Conservation (phyloP, 1,140 invertebrate genomes). For the Drosophila pseudoananassae region DNA sequence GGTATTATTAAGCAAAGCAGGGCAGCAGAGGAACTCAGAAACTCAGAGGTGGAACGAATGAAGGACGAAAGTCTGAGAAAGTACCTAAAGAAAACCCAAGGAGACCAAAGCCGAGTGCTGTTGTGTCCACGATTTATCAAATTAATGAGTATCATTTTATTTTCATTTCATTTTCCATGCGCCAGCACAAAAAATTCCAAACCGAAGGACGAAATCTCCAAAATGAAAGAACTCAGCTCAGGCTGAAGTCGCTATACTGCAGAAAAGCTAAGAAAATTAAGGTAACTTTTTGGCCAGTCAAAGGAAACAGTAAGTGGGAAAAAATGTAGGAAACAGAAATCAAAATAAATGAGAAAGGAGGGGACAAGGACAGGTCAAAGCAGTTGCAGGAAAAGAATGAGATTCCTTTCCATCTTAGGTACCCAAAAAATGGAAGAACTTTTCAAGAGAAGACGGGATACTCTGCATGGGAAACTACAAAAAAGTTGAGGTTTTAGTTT, state of each 20-base stretch:
- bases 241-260: slow-evolving; percentile 41
- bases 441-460: neutral
- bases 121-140: slow-evolving; percentile 77
- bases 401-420: slow-evolving; percentile 15
- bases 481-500: too few species aligned
- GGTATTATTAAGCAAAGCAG: slow-evolving; percentile 45
- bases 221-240: slow-evolving; percentile 10
- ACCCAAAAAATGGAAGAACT: neutral
- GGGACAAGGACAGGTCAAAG: slow-evolving; percentile 59
- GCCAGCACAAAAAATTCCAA: slow-evolving; percentile 46
- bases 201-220: slow-evolving; percentile 35
- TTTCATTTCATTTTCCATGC: slow-evolving; percentile 81
- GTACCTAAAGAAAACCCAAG: slow-evolving; percentile 42
- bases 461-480: neutral
- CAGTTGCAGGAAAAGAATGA: slow-evolving; percentile 18
- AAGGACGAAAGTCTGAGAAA: slow-evolving; percentile 17
- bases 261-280: slow-evolving; percentile 52
- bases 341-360: slow-evolving; percentile 53
- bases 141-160: slow-evolving; percentile 83
- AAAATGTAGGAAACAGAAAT: slow-evolving; percentile 45
- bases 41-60: slow-evolving; percentile 5
- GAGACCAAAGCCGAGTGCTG: slow-evolving; percentile 42
- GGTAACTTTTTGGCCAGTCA: slow-evolving; percentile 49
- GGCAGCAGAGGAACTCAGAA: slow-evolving; percentile 20
- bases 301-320: slow-evolving; percentile 6